Conservation (phyloP, 2,113 vertebrate species). For the Mellivora capensis region DNA sequence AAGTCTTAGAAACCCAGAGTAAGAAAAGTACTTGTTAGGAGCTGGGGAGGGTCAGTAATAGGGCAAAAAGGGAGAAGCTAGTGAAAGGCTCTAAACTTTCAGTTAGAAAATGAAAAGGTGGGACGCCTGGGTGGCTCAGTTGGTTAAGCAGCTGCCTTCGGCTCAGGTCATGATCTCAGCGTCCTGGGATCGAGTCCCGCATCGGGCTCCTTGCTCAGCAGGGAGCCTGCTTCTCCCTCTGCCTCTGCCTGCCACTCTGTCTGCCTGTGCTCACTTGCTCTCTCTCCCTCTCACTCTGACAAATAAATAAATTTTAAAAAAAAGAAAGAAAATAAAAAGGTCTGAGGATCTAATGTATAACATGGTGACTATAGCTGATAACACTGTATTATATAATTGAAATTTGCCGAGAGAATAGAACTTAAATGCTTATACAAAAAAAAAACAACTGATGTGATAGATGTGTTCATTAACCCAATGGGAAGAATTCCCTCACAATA, state of each 20-base stretch:
- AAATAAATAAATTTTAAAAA: no score
- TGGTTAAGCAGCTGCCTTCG: no score
- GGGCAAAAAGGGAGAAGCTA: not conserved
- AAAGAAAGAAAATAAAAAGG: not conserved
- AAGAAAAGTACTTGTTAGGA: not conserved
- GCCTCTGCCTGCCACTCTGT: no score
- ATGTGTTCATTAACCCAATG: not conserved
- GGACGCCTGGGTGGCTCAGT: no score
- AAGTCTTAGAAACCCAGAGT: not conserved
- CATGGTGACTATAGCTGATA: not conserved
- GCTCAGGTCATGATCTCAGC: no score
- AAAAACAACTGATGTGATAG: not conserved
- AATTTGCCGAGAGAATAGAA: not conserved
- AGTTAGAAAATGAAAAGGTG: not conserved
- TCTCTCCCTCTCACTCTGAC: no score
- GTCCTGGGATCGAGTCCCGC: no score
- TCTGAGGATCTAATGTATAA: not conserved
- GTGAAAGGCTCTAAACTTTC: not conserved
- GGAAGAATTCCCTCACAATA: not conserved
- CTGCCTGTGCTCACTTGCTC: no score
- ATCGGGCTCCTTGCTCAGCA: no score
- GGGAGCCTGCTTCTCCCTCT: no score
- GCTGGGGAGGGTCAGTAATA: no score
- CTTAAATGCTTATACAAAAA: not conserved
- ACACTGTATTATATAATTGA: not conserved